phyloP scores from a whole-genome alignment of 2,797 vertebrate genomes.

The Epinephelus malabaricus region DNA sequence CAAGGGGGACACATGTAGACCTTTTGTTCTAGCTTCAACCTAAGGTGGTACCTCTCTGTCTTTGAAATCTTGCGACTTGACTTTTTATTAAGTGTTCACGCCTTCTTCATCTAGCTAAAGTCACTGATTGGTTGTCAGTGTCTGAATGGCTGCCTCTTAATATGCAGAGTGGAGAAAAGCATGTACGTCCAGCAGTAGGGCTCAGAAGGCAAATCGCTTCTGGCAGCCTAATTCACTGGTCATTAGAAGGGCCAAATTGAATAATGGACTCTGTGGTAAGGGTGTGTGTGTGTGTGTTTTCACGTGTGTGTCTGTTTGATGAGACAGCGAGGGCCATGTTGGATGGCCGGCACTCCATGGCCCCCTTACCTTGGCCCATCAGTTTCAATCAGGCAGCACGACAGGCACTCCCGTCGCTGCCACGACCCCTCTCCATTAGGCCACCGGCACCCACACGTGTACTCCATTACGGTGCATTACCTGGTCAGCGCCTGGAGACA shows the following conservation, averaged over 20 bases:
- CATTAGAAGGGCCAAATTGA: conserved; percentile 87
- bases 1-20: not conserved
- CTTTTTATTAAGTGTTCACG: conserved; percentile 30
- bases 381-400: conserved; percentile 85
- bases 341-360: conserved; percentile 70
- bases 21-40: not conserved
- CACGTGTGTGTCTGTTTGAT: conserved; percentile 34
- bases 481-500: conserved; percentile 64
- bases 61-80: not conserved
- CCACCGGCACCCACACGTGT: conserved; percentile 77
- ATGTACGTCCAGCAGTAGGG: conserved; percentile 67
- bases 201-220: conserved; percentile 82
- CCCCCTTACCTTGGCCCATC: conserved; percentile 81
- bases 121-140: conserved; percentile 57
- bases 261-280: conserved; percentile 81
- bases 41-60: not conserved
- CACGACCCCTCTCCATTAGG: conserved; percentile 81
- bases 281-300: conserved; percentile 31
- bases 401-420: conserved; percentile 74
- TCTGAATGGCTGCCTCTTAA: conserved; percentile 64
- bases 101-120: conserved; percentile 18
- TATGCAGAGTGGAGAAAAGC: conserved; percentile 71
- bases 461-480: conserved; percentile 83
- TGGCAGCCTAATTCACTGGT: conserved; percentile 88
- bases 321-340: conserved; percentile 60